Evolutionary conservation across 2,113 vertebrate species (phyloP), one percentile per base, ranked within the genome.

Genomic region (Amphilophus citrinellus): DNA sequence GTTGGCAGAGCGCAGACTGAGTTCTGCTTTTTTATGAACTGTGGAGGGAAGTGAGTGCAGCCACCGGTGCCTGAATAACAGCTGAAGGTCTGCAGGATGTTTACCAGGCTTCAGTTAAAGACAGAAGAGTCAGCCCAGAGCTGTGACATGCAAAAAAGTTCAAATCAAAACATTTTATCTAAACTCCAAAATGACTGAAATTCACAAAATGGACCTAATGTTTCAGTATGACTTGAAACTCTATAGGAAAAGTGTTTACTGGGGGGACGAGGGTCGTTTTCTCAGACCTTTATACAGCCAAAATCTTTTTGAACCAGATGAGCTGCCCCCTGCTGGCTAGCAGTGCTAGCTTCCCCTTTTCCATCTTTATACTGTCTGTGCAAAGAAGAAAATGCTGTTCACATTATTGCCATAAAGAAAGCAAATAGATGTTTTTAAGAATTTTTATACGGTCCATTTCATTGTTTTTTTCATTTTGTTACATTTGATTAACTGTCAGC

Each of bases 231-330:
- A 68, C 17, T 56, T 20, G 3, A 9, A 68, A 15, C 15, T 50
- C 42, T 50, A 9, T 7, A 56, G 50, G 42, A 0, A 0, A 24
- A 30, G 0, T 0, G 22, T 50, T 1, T 30, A 17, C 5, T 7
- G 65, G 24, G 0, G 47, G 15, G 47, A 2, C 6, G 44, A 47
- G 44, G 44, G 65, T 47, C 2, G 5, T 47, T 68, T 68, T 47
- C 42, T 47, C 39, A 42, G 39, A 42, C 13, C 15, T 44, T 50
- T 4, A 50, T 13, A 50, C 10, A 30, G 0, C 44, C 13, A 5
- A 71, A 50, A 9, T 24, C 3, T 50, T 44, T 50, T 50, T 50
- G 0, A 50, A 44, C 22, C 65, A 0, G 44, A 50, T 5, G 24
- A 30, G 66, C 47, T 44, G 44, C 66, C 44, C 66, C 44, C 66